phyloP scores from a whole-genome alignment of 2,888 invertebrate genomes.

The Cheilosia variabilis region DNA sequence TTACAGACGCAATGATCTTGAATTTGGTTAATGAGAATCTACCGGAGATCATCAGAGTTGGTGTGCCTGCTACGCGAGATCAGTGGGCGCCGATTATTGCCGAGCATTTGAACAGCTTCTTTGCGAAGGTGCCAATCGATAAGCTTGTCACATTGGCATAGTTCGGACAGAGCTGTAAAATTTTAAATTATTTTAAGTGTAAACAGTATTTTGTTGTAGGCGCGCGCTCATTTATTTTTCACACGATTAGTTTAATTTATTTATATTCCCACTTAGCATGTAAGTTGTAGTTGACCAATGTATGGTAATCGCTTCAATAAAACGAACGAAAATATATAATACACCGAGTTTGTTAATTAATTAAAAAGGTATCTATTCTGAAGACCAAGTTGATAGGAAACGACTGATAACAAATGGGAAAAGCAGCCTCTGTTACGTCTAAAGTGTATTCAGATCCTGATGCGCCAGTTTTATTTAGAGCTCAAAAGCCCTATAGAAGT shows the following conservation, averaged over 20 bases:
- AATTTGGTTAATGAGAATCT: constrained; percentile 86
- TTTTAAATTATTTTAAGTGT: constrained; percentile 18
- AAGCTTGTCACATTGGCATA: constrained; percentile 78
- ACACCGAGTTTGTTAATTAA: too few relatives aligned
- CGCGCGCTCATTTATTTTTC: constrained; percentile 41
- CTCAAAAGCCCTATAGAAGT: too few relatives aligned
- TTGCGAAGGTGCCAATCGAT: constrained; percentile 82
- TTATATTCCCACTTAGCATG: constrained; percentile 56
- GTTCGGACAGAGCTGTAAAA: neutral
- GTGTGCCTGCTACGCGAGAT: constrained; percentile 84
- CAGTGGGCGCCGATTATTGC: constrained; percentile 83
- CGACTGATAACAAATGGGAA: too few relatives aligned
- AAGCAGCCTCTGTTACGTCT: too few relatives aligned
- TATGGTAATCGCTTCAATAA: constrained; percentile 1
- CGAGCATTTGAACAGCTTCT: constrained; percentile 81
- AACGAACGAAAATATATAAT: neutral
- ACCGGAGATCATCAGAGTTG: constrained; percentile 84
- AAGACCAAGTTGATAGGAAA: too few relatives aligned
- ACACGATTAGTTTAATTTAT: constrained; percentile 68
- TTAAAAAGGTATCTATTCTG: too few relatives aligned
- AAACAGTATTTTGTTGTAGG: constrained; percentile 70
- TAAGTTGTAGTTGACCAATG: constrained; percentile 15
- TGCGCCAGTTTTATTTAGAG: too few relatives aligned
- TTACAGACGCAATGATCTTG: constrained; percentile 81
- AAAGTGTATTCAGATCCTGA: too few relatives aligned